Percentiles rank a stretch among this genome's conserved stretches.
These are phyloP conservation scores for Amphipyra tragopoginis DNA, from an alignment of 2,888 invertebrate genomes.

Conservation along the genomic window DNA sequence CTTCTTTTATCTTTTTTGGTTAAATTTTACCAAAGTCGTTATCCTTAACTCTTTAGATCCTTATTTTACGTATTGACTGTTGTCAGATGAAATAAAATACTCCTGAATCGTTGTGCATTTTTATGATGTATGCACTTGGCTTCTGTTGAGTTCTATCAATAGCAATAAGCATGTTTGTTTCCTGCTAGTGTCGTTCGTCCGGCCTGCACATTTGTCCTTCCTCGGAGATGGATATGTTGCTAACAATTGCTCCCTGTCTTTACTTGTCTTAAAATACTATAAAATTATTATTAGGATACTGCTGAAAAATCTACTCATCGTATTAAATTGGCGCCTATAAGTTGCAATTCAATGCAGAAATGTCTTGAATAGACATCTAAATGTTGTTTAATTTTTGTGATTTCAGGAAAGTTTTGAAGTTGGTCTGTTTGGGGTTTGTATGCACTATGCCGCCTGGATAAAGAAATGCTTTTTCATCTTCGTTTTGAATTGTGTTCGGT, in stretches of 20 bases:
- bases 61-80: conserved; percentile 19
- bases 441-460: conserved; percentile 73
- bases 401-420: conserved; percentile 82
- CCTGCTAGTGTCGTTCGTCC: conserved; percentile 51
- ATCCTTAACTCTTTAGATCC: conserved; percentile 19
- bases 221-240: conserved; percentile 43
- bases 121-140: conserved; percentile 29
- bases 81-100: conserved; percentile 20
- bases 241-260: conserved; percentile 39
- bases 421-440: conserved; percentile 78
- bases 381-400: conserved; percentile 76
- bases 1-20: conserved; percentile 34
- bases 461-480: conserved; percentile 73
- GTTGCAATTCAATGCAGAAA: conserved; percentile 34
- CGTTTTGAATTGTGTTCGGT: conserved; percentile 67
- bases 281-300: conserved; percentile 31
- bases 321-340: conserved; percentile 40
- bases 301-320: conserved; percentile 68
- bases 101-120: conserved; percentile 27
- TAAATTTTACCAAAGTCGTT: conserved; percentile 19
- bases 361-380: conserved; percentile 53
- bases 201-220: conserved; percentile 46
- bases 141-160: conserved; percentile 29
- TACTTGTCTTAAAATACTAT: conserved; percentile 43
- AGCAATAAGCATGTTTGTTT: conserved; percentile 51